Evolutionary conservation across 1,140 invertebrate species (phyloP).

Genomic region (Conus ventricosus): DNA sequence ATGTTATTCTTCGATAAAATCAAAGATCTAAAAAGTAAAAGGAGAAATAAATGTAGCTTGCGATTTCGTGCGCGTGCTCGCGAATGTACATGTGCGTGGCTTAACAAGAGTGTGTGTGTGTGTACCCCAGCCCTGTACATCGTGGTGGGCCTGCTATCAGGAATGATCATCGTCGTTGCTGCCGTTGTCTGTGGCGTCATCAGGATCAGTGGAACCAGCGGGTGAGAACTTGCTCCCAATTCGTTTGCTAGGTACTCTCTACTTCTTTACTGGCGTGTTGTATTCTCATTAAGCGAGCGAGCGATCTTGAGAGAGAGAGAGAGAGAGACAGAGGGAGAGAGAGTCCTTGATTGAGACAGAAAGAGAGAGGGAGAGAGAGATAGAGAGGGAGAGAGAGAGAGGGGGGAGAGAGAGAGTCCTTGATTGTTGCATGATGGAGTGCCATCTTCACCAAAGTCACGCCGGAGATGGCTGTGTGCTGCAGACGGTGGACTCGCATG

Average conservation of each 20-base stretch:
- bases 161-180: background rate
- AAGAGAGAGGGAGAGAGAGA: background rate
- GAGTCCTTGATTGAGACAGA: background rate
- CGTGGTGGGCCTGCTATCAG: background rate
- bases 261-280: background rate
- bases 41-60: too few species aligned
- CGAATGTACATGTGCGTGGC: background rate
- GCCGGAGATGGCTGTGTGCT: background rate
- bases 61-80: background rate
- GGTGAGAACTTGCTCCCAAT: background rate
- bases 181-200: background rate
- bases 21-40: too few species aligned
- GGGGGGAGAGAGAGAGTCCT: too few species aligned
- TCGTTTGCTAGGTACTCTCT: too few species aligned
- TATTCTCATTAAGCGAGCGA: too few species aligned
- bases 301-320: too few species aligned
- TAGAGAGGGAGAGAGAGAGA: background rate
- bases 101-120: background rate
- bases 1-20: too few species aligned
- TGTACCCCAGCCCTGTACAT: background rate
- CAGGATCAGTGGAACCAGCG: background rate
- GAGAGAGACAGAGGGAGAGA: too few species aligned
- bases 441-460: too few species aligned
- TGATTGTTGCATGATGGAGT: too few species aligned
- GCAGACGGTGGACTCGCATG: background rate